Conservation (phyloP, 2,888 invertebrate species). For the Mactromeris polynyma region DNA sequence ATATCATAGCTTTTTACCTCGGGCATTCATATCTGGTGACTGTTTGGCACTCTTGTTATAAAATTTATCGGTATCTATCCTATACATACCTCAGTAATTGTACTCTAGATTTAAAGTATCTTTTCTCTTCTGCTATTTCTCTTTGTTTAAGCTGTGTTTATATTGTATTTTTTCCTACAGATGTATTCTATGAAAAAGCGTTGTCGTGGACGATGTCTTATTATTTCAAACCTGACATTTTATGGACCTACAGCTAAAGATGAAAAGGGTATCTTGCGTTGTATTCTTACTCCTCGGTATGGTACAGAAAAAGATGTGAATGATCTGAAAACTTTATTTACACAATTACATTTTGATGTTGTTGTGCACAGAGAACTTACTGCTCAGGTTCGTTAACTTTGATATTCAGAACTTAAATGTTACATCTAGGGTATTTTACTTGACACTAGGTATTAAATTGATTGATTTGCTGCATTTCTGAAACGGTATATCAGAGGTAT, state of each 20-base stretch:
- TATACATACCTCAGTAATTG: too few relatives aligned
- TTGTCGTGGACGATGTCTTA: conserved; percentile 67
- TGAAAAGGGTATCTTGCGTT: conserved; percentile 34
- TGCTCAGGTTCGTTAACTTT: conserved; percentile 38
- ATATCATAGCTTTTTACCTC: too few relatives aligned
- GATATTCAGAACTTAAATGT: background rate
- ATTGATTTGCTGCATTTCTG: too few relatives aligned
- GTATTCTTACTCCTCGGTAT: conserved; percentile 50
- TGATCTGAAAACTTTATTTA: conserved; percentile 59
- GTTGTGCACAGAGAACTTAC: conserved; percentile 40
- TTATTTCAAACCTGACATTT: conserved; percentile 71
- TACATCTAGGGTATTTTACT: too few relatives aligned
- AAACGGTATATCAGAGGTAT: too few relatives aligned
- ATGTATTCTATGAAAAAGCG: conserved; percentile 69
- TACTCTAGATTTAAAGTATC: too few relatives aligned
- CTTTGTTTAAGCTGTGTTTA: background rate
- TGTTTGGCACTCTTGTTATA: too few relatives aligned
- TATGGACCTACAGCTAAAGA: conserved; percentile 54
- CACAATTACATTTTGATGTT: conserved; percentile 69
- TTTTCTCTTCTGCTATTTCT: background rate
- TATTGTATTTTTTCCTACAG: conserved; percentile 19
- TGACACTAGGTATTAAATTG: too few relatives aligned
- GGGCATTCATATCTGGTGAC: too few relatives aligned
- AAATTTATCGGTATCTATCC: too few relatives aligned
- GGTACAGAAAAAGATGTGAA: conserved; percentile 71